Evolutionary conservation across 2,888 invertebrate species (phyloP), one percentile per base, ranked within the genome.

Genomic region (Dione vanillae): DNA sequence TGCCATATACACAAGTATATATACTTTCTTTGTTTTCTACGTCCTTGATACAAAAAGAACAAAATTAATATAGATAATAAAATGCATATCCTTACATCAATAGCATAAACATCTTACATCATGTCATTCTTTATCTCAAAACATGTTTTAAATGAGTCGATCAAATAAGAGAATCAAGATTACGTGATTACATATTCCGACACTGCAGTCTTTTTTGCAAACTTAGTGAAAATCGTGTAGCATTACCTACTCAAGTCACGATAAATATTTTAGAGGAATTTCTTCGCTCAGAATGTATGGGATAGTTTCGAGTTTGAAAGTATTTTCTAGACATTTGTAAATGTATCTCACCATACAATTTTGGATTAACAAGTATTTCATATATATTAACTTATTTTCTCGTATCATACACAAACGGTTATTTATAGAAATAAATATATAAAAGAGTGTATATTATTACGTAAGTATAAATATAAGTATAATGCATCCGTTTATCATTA

Each of bases 191-290:
- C 67, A 65, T 70, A 73, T 70, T 67, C 73, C 73, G 52, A 56
- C 59, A 52, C 70, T 27, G 65, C 59, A 47, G 51, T 49, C 59
- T 65, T 74, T 70, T 74, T 74, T 74, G 67, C 54, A 27, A 67
- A 54, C 65, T 69, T 69, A 65, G 69, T 74, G 69, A 70, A 74
- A 74, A 71, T 74, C 71, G 71, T 69, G 71, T 69, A 64, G 67
- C 67, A 72, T 72, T 67, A 74, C 74, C 65, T 70, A 71, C 67
- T 43, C 67, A 43, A 49, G 65, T 69, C 65, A 71, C 74, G 74
- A 72, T 67, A 70, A 74, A 74, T 72, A 70, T 74, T 74, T 65
- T 49, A n/a, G 40, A 70, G 72, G 74, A 51, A 74, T 74, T 72
- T 70, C 65, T 70, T 70, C 69, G 67, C 64, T 51, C 62, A 40